These are phyloP conservation scores for Mastomys natalensis DNA, from an alignment of 2,113 vertebrate genomes.

Conservation along the genomic window DNA sequence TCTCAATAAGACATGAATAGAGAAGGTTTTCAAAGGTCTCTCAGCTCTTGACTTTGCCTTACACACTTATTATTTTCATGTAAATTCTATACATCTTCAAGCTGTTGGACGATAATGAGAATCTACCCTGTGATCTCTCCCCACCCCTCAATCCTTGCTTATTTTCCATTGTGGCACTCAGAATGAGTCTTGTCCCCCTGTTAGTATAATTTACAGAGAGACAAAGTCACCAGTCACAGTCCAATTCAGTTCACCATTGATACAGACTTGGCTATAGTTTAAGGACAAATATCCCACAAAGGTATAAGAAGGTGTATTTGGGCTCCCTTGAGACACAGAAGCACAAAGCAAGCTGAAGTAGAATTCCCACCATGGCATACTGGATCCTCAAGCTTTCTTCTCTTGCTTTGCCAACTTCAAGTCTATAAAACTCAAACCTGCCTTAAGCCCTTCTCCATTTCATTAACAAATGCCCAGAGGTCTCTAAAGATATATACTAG, in stretches of 20 bases:
- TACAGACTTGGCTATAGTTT: not conserved
- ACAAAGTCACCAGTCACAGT: not conserved
- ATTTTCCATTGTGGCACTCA: not conserved
- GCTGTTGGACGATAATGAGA: not conserved
- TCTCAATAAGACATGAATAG: not conserved
- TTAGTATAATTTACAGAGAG: not conserved
- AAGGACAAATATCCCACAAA: not conserved
- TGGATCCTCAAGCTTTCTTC: not conserved
- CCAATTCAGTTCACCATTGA: not conserved
- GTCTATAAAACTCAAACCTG: slow-evolving; percentile 6
- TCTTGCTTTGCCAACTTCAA: not conserved
- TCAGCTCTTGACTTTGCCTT: not conserved
- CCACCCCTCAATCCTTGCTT: not conserved
- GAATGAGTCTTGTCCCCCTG: not conserved
- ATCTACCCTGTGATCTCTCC: not conserved
- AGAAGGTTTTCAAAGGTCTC: not conserved
- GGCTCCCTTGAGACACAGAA: not conserved
- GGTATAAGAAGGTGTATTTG: not conserved
- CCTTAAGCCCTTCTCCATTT: not conserved
- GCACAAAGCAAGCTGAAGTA: not conserved
- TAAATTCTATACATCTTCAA: not conserved
- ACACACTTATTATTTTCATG: not conserved
- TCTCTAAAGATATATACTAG: not conserved
- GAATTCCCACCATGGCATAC: not conserved
- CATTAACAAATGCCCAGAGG: not conserved